Conservation (phyloP, 2,113 vertebrate genomes). For the Scomber colias region DNA sequence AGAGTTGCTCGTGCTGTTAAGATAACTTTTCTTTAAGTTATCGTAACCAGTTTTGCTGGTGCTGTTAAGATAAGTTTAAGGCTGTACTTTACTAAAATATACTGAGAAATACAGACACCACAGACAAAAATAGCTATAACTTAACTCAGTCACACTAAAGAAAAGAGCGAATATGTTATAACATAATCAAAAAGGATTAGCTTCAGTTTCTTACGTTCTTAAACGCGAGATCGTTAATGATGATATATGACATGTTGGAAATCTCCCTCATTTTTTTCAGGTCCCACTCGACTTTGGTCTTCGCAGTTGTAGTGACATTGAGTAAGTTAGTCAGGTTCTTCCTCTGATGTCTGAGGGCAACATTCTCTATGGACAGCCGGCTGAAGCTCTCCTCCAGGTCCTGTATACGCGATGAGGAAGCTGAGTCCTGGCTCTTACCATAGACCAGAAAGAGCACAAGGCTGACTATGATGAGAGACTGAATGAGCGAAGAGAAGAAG, state of each 20-base stretch:
- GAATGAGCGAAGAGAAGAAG: conserved; percentile 93
- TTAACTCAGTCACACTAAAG: not conserved
- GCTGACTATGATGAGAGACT: conserved; percentile 94
- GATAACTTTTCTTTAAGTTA: no score
- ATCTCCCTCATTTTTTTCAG: not conserved
- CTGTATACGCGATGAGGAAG: conserved; percentile 77
- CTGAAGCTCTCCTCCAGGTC: conserved; percentile 83
- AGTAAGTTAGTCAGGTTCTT: conserved; percentile 84
- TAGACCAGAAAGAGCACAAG: conserved; percentile 96
- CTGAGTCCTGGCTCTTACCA: conserved; percentile 85
- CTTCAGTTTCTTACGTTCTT: conserved; percentile 66
- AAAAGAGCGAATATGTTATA: not conserved
- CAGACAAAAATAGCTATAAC: no score
- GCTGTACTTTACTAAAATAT: no score
- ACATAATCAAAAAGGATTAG: not conserved
- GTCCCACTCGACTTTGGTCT: conserved; percentile 63
- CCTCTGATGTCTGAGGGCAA: conserved; percentile 61
- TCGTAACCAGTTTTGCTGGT: no score
- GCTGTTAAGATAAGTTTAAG: no score
- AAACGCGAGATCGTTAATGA: not conserved
- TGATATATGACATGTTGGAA: conserved; percentile 40
- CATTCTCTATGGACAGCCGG: conserved; percentile 72
- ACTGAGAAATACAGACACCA: no score
- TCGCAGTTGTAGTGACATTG: conserved; percentile 76
- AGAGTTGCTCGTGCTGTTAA: no score